Evolutionary conservation across 2,113 vertebrate species (phyloP).

Genomic region (Plestiodon gilberti): DNA sequence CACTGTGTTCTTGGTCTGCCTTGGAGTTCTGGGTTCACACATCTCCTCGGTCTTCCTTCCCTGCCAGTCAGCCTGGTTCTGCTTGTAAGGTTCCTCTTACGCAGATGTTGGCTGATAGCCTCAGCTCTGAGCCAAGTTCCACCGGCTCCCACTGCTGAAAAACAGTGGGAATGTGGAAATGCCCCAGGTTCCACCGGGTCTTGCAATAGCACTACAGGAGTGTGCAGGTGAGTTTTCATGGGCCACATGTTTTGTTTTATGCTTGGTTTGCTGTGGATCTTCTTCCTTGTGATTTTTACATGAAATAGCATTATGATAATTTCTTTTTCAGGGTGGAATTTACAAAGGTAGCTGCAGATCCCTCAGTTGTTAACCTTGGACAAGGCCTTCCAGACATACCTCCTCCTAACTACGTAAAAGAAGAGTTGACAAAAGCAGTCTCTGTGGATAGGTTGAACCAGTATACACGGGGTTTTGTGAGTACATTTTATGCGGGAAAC

Average conservation of each 20-base stretch:
- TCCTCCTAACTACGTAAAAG: slow-evolving; percentile 88
- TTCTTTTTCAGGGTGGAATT: slow-evolving; percentile 85
- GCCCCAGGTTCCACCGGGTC: no score
- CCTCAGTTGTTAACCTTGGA: slow-evolving; percentile 91
- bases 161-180: no score
- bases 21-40: no score
- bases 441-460: slow-evolving; percentile 88
- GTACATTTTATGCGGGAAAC: slow-evolving; percentile 50
- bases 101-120: no score
- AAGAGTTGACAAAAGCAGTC: slow-evolving; percentile 83
- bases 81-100: no score
- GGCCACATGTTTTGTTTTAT: not conserved
- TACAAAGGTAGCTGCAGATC: slow-evolving; percentile 88
- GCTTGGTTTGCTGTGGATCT: not conserved
- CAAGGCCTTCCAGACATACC: slow-evolving; percentile 92
- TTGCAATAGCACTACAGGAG: no score
- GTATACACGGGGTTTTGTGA: slow-evolving; percentile 95
- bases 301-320: not conserved
- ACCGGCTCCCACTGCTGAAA: no score
- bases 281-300: slow-evolving; percentile 5
- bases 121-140: no score
- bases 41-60: no score
- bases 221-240: not conserved
- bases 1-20: no score
- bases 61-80: no score